A percentile compares a stretch with the other conserved stretches of the same genome.
phyloP scores from a whole-genome alignment of 2,113 vertebrate species.

The Pipra filicauda region DNA sequence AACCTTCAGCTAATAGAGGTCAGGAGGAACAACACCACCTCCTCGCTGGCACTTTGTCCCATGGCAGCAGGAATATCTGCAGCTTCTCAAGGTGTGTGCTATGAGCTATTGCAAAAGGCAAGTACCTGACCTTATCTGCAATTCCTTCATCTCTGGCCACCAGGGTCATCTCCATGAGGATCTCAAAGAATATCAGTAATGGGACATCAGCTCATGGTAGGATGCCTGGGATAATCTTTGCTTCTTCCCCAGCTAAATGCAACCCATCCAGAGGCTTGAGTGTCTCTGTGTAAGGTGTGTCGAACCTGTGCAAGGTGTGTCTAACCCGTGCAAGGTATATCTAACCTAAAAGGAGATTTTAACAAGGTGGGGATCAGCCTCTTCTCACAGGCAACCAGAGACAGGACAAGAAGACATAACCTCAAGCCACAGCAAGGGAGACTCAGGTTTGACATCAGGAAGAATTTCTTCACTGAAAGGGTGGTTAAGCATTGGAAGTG shows the following conservation, averaged over 20 bases:
- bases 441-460: not conserved
- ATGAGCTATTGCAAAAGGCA: not conserved
- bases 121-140: not conserved
- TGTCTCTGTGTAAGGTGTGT: not conserved
- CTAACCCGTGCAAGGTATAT: not conserved
- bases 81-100: not conserved
- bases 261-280: not conserved
- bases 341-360: not conserved
- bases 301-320: not conserved
- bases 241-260: not conserved
- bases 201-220: not conserved
- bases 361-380: not conserved
- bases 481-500: not conserved
- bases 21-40: not conserved
- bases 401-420: not conserved
- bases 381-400: not conserved
- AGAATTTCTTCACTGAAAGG: not conserved
- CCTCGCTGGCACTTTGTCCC: not conserved
- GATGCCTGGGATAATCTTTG: not conserved
- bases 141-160: not conserved
- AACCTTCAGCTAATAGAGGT: not conserved
- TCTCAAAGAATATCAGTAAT: not conserved
- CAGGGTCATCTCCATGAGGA: rapidly evolving
- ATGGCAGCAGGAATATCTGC: not conserved
- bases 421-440: not conserved